These are phyloP conservation scores for Drosophila nasuta DNA, from an alignment of 1,140 invertebrate genomes.

Conservation along the genomic window DNA sequence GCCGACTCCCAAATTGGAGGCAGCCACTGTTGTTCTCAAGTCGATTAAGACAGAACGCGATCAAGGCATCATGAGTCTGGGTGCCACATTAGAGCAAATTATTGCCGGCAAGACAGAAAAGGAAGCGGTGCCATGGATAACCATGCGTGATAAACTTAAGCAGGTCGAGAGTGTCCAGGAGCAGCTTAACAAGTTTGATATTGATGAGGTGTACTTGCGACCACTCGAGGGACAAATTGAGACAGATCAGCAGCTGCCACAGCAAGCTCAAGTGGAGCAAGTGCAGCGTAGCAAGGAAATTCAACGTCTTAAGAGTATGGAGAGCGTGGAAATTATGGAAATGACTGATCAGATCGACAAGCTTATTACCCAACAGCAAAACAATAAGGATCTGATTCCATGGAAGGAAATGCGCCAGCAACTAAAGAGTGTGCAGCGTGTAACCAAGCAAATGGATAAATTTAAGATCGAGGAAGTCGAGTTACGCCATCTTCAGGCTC, in stretches of 20 bases:
- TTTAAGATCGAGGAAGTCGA: slow-evolving; percentile 83
- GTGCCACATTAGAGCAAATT: slow-evolving; percentile 74
- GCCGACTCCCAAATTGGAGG: slow-evolving; percentile 80
- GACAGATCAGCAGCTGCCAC: slow-evolving; percentile 62
- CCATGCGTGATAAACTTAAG: slow-evolving; percentile 81
- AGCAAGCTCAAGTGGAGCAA: slow-evolving; percentile 70
- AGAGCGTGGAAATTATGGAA: slow-evolving; percentile 83
- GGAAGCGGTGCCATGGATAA: slow-evolving; percentile 83
- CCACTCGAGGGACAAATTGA: slow-evolving; percentile 70
- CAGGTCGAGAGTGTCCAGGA: slow-evolving; percentile 75
- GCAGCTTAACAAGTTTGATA: slow-evolving; percentile 77
- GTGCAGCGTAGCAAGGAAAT: slow-evolving; percentile 72
- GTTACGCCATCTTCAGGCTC: slow-evolving; percentile 65
- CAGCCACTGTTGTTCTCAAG: slow-evolving; percentile 80
- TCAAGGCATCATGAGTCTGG: slow-evolving; percentile 79
- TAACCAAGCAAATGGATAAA: slow-evolving; percentile 81
- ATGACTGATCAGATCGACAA: slow-evolving; percentile 84
- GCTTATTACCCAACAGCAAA: slow-evolving; percentile 73
- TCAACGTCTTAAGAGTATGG: slow-evolving; percentile 79
- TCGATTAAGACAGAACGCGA: slow-evolving; percentile 81
- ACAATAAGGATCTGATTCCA: slow-evolving; percentile 71
- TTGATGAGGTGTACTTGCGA: slow-evolving; percentile 79
- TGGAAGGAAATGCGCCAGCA: slow-evolving; percentile 84
- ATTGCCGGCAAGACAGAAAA: slow-evolving; percentile 78
- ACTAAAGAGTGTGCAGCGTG: slow-evolving; percentile 77